Base-by-base conservation (phyloP, 2,888 invertebrate species). In the Dastarcus helophoroides region DNA sequence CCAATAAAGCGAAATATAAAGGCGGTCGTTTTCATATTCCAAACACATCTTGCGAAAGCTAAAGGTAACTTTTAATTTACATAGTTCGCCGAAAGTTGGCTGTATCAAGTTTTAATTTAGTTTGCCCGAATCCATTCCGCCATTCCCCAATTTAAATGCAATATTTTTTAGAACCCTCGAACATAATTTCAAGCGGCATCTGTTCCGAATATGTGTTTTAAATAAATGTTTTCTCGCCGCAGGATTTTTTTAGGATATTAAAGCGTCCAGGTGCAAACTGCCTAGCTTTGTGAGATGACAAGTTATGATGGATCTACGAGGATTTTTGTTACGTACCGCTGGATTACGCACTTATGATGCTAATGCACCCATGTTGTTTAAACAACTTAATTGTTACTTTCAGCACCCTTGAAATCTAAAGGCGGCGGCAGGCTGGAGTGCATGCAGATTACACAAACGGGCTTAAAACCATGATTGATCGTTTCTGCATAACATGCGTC, bases 311-410 rank as follows among this genome's bases (percentile, higher is more conserved):
- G 55, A 56, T 56, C 50, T 49, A 22, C 35, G 27, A 33, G 43
- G 44, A 47, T 46, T 44, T 44, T 34, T 39, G 41, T 33, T 30
- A 32, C 35, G 33, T 32, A 39, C 33, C 37, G 37, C 32, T 31
- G 43, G 47, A 44, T 46, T 46, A 47, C 44, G 43, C 46, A 47
- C 49, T 53, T 51, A 43, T 48, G 44, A 54, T 55, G 55, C 55
- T 55, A 56, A 56, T 56, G 54, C 47, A 36, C 39, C 37, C 46
- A 44, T 51, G 56, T 57, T 58, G 56, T 57, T 58, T 58, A 59
- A 59, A 58, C 56, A 57, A 51, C 47, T 50, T 56, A 57, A 59
- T 59, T 58, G 58, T 59, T 51, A 51, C 50, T 50, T 54, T 50
- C 41, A 37, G 33, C 45, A 41, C 42, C 41, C 44, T 31, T 21